Evolutionary conservation across 2,888 invertebrate genomes (phyloP), one percentile per base, ranked within the genome.

Genomic region (Drosophila quasianomalipes): DNA sequence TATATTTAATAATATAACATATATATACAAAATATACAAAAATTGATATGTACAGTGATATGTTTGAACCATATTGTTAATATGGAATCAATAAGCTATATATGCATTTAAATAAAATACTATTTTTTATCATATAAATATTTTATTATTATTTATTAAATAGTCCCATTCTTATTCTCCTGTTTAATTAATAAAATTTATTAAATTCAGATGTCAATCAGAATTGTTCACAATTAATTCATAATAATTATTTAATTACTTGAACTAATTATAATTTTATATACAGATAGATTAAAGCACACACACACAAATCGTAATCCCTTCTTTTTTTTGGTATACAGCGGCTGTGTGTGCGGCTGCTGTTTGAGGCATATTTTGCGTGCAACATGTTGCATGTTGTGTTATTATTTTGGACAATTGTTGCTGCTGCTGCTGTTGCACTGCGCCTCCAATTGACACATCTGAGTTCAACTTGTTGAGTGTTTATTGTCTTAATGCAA

Each of bases 371-470:
- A 41, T 49, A 70, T 58, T 78, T 78, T 74, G 78, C 62, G 70
- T 73, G 74, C 79, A 88, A 70, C 85, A 81, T 67, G 85, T 81
- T 83, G 82, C 57, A 74, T 82, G 84, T 84, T 85, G 89, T 88
- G 85, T 88, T 88, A 81, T 85, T 77, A 81, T 85, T 82, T 83
- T 77, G 63, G 79, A 77, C 81, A 83, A 85, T 88, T 88, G 89
- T 85, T 88, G 85, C 81, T 79, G 69, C 30, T 51, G 61, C 16
- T 47, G 60, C 58, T 39, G 35, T 30, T 67, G 57, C 60, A 66
- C 58, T 60, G 55, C 58, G 64, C 60, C 63, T 70, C 74, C 67
- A 83, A 75, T 88, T 88, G 79, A 81, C 78, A 81, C 67, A 70
- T 77, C 82, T 71, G 68, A 74, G 74, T 76, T 70, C 76, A 88